phyloP scores from a whole-genome alignment of 2,888 invertebrate genomes.

The Cheilosia impressa region DNA sequence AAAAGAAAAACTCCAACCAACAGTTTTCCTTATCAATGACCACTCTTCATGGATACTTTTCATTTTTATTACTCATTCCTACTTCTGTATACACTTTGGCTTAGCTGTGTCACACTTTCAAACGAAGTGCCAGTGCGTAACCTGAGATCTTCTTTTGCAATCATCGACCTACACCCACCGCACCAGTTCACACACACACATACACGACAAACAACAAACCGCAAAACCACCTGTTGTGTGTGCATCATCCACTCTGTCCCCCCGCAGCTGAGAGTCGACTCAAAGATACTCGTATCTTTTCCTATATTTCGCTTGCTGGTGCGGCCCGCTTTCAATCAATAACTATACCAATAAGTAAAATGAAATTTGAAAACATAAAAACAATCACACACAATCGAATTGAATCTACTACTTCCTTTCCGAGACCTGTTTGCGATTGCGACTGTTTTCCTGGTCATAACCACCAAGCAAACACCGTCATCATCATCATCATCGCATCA shows the following conservation, averaged over 20 bases:
- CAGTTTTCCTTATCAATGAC: slow-evolving; percentile 39
- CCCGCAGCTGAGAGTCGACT: slow-evolving; percentile 65
- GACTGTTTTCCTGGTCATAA: slow-evolving; percentile 34
- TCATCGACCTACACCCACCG: slow-evolving; percentile 72
- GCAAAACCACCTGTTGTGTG: slow-evolving; percentile 70
- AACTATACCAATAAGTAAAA: slow-evolving; percentile 47
- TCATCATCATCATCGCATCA: slow-evolving; percentile 29
- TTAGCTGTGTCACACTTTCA: slow-evolving; percentile 65
- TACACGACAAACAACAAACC: background rate
- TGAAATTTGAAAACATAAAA: slow-evolving; percentile 69
- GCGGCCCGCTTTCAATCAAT: slow-evolving; percentile 61
- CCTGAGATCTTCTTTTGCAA: slow-evolving; percentile 61
- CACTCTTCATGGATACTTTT: slow-evolving; percentile 36
- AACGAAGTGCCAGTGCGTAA: slow-evolving; percentile 32
- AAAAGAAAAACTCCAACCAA: background rate
- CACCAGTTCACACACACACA: background rate
- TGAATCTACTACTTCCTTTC: slow-evolving; percentile 69
- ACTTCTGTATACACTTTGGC: slow-evolving; percentile 10
- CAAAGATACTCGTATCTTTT: slow-evolving; percentile 59
- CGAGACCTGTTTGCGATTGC: slow-evolving; percentile 63
- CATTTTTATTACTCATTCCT: slow-evolving; percentile 12
- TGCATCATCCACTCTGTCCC: slow-evolving; percentile 54
- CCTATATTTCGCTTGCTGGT: slow-evolving; percentile 42
- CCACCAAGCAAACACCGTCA: slow-evolving; percentile 9
- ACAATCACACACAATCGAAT: slow-evolving; percentile 62